Evolutionary conservation across 1,140 invertebrate species (phyloP).

Genomic region (Zaprionus inermis): DNA sequence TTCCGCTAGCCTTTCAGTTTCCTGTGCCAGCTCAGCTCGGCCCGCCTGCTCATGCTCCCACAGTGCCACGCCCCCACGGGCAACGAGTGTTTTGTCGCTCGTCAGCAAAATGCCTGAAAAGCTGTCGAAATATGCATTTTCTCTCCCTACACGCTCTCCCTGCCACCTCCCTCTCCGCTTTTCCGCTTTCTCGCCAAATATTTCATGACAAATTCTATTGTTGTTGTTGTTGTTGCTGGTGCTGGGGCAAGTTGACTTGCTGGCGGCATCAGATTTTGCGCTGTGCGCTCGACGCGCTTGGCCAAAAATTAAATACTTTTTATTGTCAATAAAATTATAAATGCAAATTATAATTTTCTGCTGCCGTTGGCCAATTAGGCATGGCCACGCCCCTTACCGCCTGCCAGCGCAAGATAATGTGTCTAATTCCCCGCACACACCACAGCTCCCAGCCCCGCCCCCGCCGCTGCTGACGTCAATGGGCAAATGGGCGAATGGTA

Average conservation of each 20-base stretch:
- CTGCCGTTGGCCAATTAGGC: conserved; percentile 76
- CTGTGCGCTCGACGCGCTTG: no score
- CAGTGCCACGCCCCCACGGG: neutral
- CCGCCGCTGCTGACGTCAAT: conserved; percentile 64
- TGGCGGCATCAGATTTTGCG: conserved; percentile 39
- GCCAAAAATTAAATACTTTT: conserved; percentile 80
- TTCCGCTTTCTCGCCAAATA: conserved; percentile 59
- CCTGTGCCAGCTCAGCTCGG: neutral
- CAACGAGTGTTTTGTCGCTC: conserved; percentile 45
- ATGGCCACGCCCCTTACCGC: conserved; percentile 3
- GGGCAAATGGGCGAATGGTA: conserved; percentile 38
- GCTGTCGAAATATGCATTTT: conserved; percentile 81
- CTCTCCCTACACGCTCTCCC: conserved; percentile 3
- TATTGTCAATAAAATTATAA: conserved; percentile 83
- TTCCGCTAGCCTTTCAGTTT: conserved; percentile 76
- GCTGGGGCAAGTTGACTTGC: conserved; percentile 57
- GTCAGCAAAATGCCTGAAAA: conserved; percentile 73
- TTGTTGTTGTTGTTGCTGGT: conserved; percentile 26
- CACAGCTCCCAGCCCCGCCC: neutral
- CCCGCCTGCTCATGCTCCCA: neutral
- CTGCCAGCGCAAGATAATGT: conserved; percentile 64
- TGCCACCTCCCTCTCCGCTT: conserved; percentile 25
- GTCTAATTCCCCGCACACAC: conserved; percentile 33
- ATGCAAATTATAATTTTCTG: conserved; percentile 82
- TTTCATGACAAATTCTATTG: conserved; percentile 67